These are phyloP conservation scores for Hapalemur alaotrensis DNA, from an alignment of 2,797 vertebrate genomes.

Conservation along the genomic window DNA sequence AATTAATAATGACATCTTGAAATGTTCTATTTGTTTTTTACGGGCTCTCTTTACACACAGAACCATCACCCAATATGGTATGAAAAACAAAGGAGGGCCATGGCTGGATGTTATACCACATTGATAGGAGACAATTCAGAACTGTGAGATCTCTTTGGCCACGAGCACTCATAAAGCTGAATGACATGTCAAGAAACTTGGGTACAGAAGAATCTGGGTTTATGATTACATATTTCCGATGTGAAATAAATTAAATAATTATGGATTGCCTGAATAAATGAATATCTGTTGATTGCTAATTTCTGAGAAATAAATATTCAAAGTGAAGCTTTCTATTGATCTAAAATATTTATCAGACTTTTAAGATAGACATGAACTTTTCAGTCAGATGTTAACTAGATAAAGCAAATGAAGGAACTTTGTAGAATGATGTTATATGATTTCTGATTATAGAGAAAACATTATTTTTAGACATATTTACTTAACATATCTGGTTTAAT, in stretches of 20 bases:
- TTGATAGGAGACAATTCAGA: not conserved
- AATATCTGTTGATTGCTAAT: not conserved
- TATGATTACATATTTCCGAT: not conserved
- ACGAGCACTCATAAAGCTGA: not conserved
- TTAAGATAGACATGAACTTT: not conserved
- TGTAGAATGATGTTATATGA: not conserved
- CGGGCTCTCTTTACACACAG: not conserved
- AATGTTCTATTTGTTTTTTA: conserved; percentile 12
- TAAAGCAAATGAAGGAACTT: not conserved
- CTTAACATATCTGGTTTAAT: not conserved
- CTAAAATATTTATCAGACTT: not conserved
- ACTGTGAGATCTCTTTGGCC: not conserved
- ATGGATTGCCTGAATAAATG: not conserved
- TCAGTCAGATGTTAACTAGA: not conserved
- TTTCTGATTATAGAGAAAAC: not conserved
- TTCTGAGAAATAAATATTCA: not conserved
- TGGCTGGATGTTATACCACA: not conserved
- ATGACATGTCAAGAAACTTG: not conserved
- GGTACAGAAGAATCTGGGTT: not conserved
- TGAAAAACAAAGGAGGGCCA: not conserved
- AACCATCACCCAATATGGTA: not conserved
- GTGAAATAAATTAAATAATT: not conserved
- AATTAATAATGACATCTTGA: conserved; percentile 53
- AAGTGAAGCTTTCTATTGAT: not conserved
- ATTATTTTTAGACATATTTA: not conserved